Evolutionary conservation across 2,797 vertebrate species (phyloP), one percentile per base, ranked within the genome.

Genomic region (Syncerus caffer): DNA sequence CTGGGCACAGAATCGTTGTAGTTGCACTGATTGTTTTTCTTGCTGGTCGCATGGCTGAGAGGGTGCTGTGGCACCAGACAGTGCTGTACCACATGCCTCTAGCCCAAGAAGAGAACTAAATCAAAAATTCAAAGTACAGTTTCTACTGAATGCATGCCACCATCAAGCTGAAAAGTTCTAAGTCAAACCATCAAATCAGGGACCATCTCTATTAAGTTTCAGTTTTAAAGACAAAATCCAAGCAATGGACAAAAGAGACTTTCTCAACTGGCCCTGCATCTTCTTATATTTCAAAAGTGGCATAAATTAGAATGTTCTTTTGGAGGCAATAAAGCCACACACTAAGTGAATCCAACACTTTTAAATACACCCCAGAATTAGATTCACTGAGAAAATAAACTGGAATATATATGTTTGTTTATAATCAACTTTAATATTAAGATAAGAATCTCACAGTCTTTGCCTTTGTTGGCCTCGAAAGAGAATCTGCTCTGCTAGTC

Each of bases 381-480:
- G 38, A 84, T 71, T 6, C 47, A 83, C 25, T 38, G 29, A 67
- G 47, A 51, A 85, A 89, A 89, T 21, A 89, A 67, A 89, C 12
- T 7, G 88, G 87, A 23, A 53, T 29, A n/a, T 31, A 14, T 31
- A 14, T 7, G 4, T 29, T 47, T 62, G 51, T 83, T 91, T 93
- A 38, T 17, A 92, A 89, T 67, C n/a, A 89, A 80, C 57, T 50
- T 85, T 51, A 55, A 57, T 53, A 86, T 83, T 55, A 89, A 92
- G 19, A 7, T 47, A 71, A 92, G 60, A 84, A 50, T 15, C 60
- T 76, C 42, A 47, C 42, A 47, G 51, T 71, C 38, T 87, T 90
- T 94, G 79, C 34, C 60, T n/a, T 96, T 95, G 29, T 19, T 64
- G 47, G 87, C 29, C 53, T 94, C 95, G 60, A 57, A 53, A 80